Percentiles rank a stretch among this genome's conserved stretches.
Conservation (phyloP, 2,113 vertebrate species). For the Columba janthina region DNA sequence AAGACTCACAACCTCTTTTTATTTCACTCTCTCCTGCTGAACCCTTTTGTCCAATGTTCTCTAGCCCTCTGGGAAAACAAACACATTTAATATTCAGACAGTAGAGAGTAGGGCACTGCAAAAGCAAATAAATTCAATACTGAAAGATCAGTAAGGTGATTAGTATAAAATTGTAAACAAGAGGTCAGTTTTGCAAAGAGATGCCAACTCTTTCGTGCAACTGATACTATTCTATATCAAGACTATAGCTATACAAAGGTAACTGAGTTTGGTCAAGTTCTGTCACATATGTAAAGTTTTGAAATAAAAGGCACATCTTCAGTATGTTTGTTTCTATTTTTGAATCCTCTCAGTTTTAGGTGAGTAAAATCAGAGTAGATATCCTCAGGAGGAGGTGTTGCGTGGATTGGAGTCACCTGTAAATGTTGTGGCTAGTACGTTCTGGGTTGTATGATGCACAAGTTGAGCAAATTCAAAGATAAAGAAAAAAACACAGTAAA, state of each 20-base stretch:
- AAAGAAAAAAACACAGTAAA: background rate
- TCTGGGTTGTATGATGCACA: background rate
- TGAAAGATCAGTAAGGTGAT: constrained; percentile 71
- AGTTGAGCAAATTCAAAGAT: background rate
- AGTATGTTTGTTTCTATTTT: background rate
- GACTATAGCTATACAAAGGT: background rate
- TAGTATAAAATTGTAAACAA: constrained; percentile 69
- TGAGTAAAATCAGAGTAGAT: background rate
- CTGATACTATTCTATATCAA: background rate
- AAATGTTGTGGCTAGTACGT: background rate
- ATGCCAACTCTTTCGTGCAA: constrained; percentile 59
- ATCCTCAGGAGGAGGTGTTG: background rate
- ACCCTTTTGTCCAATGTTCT: constrained; percentile 97
- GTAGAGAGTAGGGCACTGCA: constrained; percentile 75
- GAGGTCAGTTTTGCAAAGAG: constrained; percentile 68
- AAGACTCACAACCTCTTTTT: constrained; percentile 99
- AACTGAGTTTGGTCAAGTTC: background rate
- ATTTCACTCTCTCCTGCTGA: constrained; percentile 99
- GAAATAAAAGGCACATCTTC: background rate
- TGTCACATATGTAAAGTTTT: background rate
- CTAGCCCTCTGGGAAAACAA: constrained; percentile 99
- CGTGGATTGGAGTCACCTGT: background rate
- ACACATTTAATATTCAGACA: constrained; percentile 98
- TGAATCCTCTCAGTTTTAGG: background rate
- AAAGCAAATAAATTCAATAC: constrained; percentile 77